A percentile compares a stretch with the other conserved stretches of the same genome.
phyloP scores from a whole-genome alignment of 2,888 invertebrate species.

The Orchestes rusci region DNA sequence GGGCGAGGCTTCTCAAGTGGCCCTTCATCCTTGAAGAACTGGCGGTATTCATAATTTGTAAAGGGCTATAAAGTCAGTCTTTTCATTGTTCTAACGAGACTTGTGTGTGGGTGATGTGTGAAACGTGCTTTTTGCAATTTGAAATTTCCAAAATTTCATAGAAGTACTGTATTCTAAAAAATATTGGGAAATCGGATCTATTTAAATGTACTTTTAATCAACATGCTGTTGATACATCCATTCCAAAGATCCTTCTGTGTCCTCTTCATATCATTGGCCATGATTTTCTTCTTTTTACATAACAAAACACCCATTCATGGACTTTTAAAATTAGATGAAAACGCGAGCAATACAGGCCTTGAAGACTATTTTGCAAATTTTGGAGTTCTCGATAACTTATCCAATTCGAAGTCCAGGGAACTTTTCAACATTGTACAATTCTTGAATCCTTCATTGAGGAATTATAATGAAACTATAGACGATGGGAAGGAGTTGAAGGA shows the following conservation, averaged over 20 bases:
- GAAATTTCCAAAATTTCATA: too few relatives aligned
- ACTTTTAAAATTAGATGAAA: constrained; percentile 4
- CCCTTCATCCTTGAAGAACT: constrained; percentile 14
- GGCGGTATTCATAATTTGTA: constrained; percentile 18
- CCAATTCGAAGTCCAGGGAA: constrained; percentile 2
- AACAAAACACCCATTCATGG: constrained; percentile 11
- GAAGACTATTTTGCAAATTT: constrained; percentile 6
- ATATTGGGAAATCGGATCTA: too few relatives aligned
- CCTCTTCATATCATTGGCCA: constrained; percentile 31
- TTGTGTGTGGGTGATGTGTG: too few relatives aligned
- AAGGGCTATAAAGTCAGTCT: constrained; percentile 16
- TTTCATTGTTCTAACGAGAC: constrained; percentile 15
- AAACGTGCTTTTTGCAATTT: too few relatives aligned
- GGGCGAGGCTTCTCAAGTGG: constrained; percentile 13
- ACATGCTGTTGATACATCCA: constrained; percentile 21
- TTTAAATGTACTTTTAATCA: background rate
- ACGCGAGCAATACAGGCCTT: constrained; percentile 1
- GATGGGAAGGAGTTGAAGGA: background rate
- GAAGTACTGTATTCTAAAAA: too few relatives aligned
- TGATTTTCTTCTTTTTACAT: constrained; percentile 30
- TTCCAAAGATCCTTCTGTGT: constrained; percentile 34
- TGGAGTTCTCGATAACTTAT: constrained; percentile 5
- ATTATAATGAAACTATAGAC: background rate
- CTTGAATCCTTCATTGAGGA: constrained; percentile 6
- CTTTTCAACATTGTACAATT: constrained; percentile 13